These are phyloP conservation scores for Tautogolabrus adspersus DNA, from an alignment of 2,113 vertebrate genomes.

Conservation along the genomic window DNA sequence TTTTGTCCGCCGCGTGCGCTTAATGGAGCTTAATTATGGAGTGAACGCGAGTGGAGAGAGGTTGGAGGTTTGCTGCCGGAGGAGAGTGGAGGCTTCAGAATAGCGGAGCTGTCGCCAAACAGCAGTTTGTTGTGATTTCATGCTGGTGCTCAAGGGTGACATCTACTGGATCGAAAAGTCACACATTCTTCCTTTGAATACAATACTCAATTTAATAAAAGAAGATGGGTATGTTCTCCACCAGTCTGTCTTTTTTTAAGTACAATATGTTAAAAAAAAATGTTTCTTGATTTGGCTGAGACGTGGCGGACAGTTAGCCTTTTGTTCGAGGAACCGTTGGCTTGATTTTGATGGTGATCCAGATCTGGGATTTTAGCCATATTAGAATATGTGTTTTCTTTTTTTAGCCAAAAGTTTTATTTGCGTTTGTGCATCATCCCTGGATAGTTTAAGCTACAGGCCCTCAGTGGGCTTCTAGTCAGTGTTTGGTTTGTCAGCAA, in stretches of 20 bases:
- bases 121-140: too few relatives aligned
- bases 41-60: too few relatives aligned
- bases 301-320: conserved; percentile 4
- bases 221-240: neutral
- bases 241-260: conserved; percentile 11
- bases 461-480: conserved; percentile 12
- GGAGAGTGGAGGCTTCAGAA: too few relatives aligned
- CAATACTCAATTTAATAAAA: too few relatives aligned
- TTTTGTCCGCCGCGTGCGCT: too few relatives aligned
- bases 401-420: conserved; percentile 26
- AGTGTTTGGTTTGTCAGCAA: conserved; percentile 7
- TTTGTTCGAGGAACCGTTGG: conserved; percentile 27
- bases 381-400: conserved; percentile 8
- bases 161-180: too few relatives aligned
- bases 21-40: too few relatives aligned
- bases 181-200: too few relatives aligned
- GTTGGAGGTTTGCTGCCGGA: too few relatives aligned
- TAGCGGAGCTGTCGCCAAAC: too few relatives aligned
- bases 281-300: conserved; percentile 4
- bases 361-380: conserved; percentile 54
- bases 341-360: conserved; percentile 20
- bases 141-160: too few relatives aligned
- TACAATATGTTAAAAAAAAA: neutral
- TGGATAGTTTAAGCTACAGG: conserved; percentile 5
- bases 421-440: conserved; percentile 7